A percentile compares a stretch with the other conserved stretches of the same genome.
phyloP scores from a whole-genome alignment of 2,797 vertebrate species.

The Meriones psammophilus region DNA sequence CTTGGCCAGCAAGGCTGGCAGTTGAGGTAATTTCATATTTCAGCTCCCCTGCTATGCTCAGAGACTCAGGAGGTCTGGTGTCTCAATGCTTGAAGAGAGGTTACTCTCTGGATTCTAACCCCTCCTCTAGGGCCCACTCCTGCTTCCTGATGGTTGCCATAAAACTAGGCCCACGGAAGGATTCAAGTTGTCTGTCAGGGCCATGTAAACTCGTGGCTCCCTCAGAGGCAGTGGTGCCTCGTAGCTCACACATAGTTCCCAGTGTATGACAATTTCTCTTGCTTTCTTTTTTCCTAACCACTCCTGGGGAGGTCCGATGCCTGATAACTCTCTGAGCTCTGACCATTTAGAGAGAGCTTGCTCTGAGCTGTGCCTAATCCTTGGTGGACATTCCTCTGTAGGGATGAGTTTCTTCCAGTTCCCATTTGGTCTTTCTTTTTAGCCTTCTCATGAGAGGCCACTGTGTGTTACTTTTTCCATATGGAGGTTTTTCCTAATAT shows the following conservation, averaged over 20 bases:
- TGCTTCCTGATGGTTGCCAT: neutral
- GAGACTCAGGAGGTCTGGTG: neutral
- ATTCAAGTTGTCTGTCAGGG: neutral
- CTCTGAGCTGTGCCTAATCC: neutral
- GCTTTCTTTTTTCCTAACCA: neutral
- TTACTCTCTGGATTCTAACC: neutral
- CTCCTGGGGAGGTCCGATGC: rapidly evolving
- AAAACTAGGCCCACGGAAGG: neutral
- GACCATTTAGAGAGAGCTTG: neutral
- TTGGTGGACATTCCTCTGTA: neutral
- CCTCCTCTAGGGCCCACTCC: no score
- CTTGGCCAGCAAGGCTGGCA: neutral
- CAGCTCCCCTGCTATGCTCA: neutral
- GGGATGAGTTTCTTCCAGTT: neutral
- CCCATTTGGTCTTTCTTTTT: neutral
- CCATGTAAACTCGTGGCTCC: no score
- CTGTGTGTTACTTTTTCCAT: neutral
- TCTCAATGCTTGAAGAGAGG: neutral
- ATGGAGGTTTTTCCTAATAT: neutral
- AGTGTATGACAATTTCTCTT: neutral
- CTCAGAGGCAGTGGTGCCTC: neutral
- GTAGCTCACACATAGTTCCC: rapidly evolving
- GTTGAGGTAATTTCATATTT: neutral
- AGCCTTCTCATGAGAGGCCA: no score
- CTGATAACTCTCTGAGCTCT: rapidly evolving